A percentile compares a stretch with the other conserved stretches of the same genome.
Conservation (phyloP, 1,140 invertebrate species). For the Drosophila leontia region DNA sequence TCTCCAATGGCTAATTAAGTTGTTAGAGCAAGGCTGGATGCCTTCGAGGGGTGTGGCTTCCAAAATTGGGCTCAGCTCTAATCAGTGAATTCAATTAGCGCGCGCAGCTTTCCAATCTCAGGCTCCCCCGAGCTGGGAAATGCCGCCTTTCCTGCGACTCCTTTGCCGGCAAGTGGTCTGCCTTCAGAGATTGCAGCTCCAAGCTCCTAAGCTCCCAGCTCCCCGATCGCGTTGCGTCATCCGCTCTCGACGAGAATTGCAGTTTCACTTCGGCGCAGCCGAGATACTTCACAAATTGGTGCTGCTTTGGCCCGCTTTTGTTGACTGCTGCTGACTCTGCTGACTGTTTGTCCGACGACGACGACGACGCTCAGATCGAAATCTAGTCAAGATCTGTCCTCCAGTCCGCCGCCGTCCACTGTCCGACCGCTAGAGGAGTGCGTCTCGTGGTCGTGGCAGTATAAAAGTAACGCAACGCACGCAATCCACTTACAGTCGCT, state of each 20-base stretch:
- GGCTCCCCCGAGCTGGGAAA: slow-evolving; percentile 52
- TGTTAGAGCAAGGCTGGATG: slow-evolving; percentile 52
- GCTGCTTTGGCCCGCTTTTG: slow-evolving; percentile 76
- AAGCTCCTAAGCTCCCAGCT: slow-evolving; percentile 1
- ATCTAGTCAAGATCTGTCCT: slow-evolving; percentile 64
- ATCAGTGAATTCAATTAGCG: slow-evolving; percentile 47
- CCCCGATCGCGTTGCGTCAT: slow-evolving; percentile 59
- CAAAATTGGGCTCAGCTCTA: slow-evolving; percentile 39
- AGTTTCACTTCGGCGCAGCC: slow-evolving; percentile 50
- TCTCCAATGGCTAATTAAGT: slow-evolving; percentile 67
- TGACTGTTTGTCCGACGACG: slow-evolving; percentile 37
- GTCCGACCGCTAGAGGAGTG: slow-evolving; percentile 33
- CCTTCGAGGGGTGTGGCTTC: slow-evolving; percentile 11
- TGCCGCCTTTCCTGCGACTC: slow-evolving; percentile 48
- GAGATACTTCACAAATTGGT: slow-evolving; percentile 81
- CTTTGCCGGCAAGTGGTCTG: slow-evolving; percentile 79
- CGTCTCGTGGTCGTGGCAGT: slow-evolving; percentile 31
- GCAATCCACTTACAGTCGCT: slow-evolving; percentile 75
- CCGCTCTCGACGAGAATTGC: slow-evolving; percentile 59
- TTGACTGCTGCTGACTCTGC: slow-evolving; percentile 44
- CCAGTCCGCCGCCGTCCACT: slow-evolving; percentile 27
- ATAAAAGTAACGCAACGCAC: slow-evolving; percentile 73
- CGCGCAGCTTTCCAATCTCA: slow-evolving; percentile 55
- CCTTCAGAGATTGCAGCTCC: slow-evolving; percentile 57
- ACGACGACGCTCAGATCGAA: slow-evolving; percentile 64